Evolutionary conservation across 2,113 vertebrate species (phyloP).

Genomic region (Anas platyrhynchos): DNA sequence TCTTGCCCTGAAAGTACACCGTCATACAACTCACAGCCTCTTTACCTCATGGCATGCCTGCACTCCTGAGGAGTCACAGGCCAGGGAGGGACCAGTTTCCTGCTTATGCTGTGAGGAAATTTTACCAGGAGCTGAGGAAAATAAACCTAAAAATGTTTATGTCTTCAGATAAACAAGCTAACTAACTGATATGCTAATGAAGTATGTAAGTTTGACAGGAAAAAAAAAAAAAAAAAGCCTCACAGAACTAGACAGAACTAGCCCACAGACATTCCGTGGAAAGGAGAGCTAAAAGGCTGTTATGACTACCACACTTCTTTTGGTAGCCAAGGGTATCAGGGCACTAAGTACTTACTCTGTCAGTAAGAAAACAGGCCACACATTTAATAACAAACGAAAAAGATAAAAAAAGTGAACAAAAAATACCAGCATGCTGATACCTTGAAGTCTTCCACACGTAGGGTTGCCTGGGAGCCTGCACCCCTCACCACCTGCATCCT

Average conservation of each 20-base stretch:
- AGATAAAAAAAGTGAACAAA: not conserved
- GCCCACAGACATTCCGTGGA: not conserved
- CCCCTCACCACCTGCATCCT: accelerated
- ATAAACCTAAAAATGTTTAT: accelerated
- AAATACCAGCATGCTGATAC: not conserved
- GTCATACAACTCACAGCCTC: not conserved
- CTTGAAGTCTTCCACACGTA: not conserved
- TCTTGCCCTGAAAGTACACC: not conserved
- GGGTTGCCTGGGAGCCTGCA: accelerated
- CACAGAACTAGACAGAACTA: not conserved
- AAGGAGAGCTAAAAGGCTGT: not conserved
- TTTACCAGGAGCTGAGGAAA: not conserved
- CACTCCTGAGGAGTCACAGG: not conserved
- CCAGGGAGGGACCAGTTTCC: not conserved
- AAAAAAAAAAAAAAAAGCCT: too few relatives aligned
- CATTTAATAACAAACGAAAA: not conserved
- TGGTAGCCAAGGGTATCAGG: accelerated
- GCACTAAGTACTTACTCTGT: accelerated
- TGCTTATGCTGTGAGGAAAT: not conserved
- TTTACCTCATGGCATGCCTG: not conserved
- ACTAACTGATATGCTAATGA: not conserved
- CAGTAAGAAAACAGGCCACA: accelerated
- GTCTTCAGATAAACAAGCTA: not conserved
- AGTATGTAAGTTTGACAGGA: not conserved
- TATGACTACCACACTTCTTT: accelerated